Conservation (phyloP, 2,797 vertebrate species). For the Lithobates pipiens region DNA sequence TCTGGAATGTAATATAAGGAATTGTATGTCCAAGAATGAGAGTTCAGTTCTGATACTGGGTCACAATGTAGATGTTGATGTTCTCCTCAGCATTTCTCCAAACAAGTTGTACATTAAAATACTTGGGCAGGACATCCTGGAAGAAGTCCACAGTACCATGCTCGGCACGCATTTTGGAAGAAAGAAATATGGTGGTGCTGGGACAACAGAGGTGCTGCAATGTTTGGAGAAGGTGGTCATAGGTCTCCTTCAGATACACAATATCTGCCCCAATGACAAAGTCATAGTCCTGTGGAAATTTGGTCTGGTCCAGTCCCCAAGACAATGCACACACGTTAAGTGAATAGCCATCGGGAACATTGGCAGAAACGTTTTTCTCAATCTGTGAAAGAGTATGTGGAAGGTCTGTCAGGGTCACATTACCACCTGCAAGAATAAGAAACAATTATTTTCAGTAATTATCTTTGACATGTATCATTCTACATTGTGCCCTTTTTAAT, state of each 20-base stretch:
- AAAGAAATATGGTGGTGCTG: constrained; percentile 75
- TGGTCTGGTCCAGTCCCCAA: constrained; percentile 82
- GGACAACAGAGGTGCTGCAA: constrained; percentile 78
- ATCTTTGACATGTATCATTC: background rate
- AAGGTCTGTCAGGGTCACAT: constrained; percentile 86
- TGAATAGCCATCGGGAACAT: constrained; percentile 70
- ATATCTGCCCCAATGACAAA: constrained; percentile 86
- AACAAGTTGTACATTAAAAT: constrained; percentile 78
- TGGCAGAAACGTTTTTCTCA: constrained; percentile 77
- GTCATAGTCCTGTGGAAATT: constrained; percentile 82
- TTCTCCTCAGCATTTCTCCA: constrained; percentile 75
- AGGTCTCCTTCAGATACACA: constrained; percentile 82
- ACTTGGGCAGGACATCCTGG: constrained; percentile 73
- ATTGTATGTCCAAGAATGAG: background rate
- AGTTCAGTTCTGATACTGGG: constrained; percentile 53
- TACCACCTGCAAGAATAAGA: constrained; percentile 75
- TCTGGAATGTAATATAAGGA: background rate
- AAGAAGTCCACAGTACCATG: constrained; percentile 80
- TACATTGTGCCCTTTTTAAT: no score
- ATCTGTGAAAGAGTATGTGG: constrained; percentile 82
- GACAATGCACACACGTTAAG: constrained; percentile 76
- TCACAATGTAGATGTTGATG: constrained; percentile 83
- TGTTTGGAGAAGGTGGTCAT: constrained; percentile 79
- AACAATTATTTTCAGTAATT: background rate
- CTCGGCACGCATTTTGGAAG: constrained; percentile 84